Conservation (phyloP, 2,888 invertebrate species). For the Stramonita haemastoma region DNA sequence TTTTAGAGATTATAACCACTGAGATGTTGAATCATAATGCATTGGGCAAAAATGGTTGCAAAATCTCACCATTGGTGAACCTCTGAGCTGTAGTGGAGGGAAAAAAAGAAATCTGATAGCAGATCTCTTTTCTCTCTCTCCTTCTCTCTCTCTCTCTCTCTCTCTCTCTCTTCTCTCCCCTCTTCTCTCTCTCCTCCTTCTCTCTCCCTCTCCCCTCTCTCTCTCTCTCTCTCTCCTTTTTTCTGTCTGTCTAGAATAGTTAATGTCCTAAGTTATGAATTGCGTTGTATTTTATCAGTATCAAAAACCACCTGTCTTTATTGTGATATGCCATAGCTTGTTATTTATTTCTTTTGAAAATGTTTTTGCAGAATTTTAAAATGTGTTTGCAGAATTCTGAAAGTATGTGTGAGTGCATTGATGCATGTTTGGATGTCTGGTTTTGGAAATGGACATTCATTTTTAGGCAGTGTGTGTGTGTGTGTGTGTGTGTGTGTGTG, state of each 20-base stretch:
- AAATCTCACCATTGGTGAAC: too few relatives aligned
- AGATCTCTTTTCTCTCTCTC: not conserved
- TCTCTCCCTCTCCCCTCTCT: not conserved
- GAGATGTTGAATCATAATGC: not conserved
- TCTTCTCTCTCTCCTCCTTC: not conserved
- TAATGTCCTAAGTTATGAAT: too few relatives aligned
- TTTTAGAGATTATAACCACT: not conserved
- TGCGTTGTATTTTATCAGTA: too few relatives aligned
- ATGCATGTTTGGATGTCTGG: not conserved
- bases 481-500: constrained; percentile 21
- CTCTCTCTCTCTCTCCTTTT: not conserved
- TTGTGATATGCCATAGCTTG: not conserved
- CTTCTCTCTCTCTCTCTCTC: not conserved
- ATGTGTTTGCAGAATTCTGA: not conserved
- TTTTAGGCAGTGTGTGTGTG: not conserved
- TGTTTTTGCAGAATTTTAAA: not conserved
- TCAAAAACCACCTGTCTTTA: too few relatives aligned
- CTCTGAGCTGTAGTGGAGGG: too few relatives aligned
- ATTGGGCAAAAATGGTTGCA: not conserved
- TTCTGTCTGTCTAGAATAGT: not conserved
- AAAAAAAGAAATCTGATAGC: too few relatives aligned
- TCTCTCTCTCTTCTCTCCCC: not conserved
- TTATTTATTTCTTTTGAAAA: not conserved
- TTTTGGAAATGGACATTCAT: not conserved
- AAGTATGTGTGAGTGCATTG: not conserved